These are phyloP conservation scores for Cherax destructor DNA, from an alignment of 1,140 invertebrate genomes.

Conservation along the genomic window DNA sequence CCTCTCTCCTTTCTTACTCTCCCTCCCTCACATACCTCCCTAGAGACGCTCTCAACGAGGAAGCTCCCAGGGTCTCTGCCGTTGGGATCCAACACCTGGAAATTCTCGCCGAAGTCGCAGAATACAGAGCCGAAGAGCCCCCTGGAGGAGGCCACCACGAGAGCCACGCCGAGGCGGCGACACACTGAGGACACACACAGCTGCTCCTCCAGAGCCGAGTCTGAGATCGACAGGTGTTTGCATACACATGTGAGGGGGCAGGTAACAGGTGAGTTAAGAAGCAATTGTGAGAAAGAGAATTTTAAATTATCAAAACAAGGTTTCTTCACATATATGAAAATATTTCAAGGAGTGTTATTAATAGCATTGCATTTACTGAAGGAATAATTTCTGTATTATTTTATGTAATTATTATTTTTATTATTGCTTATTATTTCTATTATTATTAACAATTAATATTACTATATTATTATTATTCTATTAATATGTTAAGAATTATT, in stretches of 20 bases:
- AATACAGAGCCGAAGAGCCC: conserved; percentile 97
- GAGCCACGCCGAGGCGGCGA: conserved; percentile 86
- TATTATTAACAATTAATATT: too few relatives aligned
- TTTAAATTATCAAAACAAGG: too few relatives aligned
- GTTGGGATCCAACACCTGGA: conserved; percentile 90
- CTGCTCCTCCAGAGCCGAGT: conserved; percentile 82
- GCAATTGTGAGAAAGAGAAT: neutral
- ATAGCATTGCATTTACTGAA: neutral
- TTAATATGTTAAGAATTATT: too few relatives aligned
- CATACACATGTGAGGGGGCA: too few relatives aligned
- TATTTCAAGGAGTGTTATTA: too few relatives aligned
- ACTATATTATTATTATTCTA: too few relatives aligned
- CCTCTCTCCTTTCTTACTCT: neutral
- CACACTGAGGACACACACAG: conserved; percentile 86
- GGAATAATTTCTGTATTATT: too few relatives aligned
- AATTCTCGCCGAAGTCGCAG: conserved; percentile 94
- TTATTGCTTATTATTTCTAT: too few relatives aligned
- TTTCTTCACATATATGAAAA: too few relatives aligned
- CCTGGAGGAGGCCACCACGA: conserved; percentile 92
- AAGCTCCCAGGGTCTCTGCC: conserved; percentile 91
- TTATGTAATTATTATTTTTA: too few relatives aligned
- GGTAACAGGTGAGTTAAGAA: neutral
- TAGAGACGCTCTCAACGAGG: conserved; percentile 89
- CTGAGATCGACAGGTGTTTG: neutral
- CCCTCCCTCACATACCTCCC: conserved; percentile 59